phyloP scores from a whole-genome alignment of 2,797 vertebrate species.

The Lophotriccus pileatus region DNA sequence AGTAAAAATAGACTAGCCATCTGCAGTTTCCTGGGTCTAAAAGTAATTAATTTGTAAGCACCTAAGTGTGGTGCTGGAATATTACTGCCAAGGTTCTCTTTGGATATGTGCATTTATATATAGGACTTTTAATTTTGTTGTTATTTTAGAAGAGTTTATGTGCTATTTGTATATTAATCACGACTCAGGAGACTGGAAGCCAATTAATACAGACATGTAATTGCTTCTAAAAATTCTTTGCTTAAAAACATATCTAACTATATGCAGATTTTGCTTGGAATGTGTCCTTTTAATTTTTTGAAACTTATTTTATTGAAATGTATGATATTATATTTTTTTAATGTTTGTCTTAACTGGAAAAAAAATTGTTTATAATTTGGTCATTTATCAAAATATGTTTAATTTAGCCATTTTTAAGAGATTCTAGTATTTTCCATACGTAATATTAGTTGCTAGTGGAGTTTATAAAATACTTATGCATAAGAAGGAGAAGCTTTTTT shows the following conservation, averaged over 20 bases:
- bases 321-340: background rate
- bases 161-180: background rate
- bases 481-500: background rate
- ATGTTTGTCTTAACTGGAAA: background rate
- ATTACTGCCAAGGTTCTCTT: background rate
- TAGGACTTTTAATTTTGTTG: background rate
- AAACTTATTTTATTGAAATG: background rate
- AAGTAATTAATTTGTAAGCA: background rate
- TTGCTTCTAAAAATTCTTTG: background rate
- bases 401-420: background rate
- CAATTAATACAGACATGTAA: background rate
- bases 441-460: background rate
- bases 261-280: background rate
- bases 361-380: background rate
- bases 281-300: background rate
- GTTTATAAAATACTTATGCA: background rate
- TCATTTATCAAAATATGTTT: background rate
- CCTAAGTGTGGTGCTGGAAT: background rate
- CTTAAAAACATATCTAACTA: background rate
- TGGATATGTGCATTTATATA: background rate
- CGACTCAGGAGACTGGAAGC: background rate
- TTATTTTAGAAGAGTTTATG: background rate
- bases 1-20: constrained; percentile 17
- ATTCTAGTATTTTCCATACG: background rate
- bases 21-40: background rate